phyloP scores from a whole-genome alignment of 2,113 vertebrate genomes.

The Aspiorhynchus laticeps region DNA sequence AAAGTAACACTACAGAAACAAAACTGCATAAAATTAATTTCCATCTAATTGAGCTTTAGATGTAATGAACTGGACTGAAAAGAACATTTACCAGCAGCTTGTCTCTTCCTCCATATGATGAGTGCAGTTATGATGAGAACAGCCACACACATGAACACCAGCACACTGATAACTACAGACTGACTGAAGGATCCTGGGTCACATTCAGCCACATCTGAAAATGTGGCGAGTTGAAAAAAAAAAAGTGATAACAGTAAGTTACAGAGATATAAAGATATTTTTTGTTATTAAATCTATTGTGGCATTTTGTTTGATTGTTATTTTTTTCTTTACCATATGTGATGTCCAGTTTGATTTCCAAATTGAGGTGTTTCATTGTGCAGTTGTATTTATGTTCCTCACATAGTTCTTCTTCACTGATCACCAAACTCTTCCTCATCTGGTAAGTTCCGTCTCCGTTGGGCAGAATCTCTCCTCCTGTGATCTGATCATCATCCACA shows the following conservation, averaged over 20 bases:
- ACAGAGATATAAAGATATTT: background rate
- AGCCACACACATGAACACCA: background rate
- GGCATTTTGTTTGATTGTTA: no score
- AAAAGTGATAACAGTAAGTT: background rate
- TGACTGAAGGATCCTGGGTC: no score
- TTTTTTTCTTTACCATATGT: background rate
- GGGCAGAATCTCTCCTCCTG: no score
- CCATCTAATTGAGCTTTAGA: background rate
- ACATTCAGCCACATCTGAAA: background rate
- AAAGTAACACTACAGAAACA: background rate
- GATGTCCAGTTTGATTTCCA: conserved; percentile 19
- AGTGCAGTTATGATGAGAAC: background rate
- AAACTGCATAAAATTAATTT: background rate
- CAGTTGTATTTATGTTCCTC: conserved; percentile 22
- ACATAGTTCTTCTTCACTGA: no score
- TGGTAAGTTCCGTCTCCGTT: background rate
- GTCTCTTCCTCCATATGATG: background rate
- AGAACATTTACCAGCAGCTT: background rate
- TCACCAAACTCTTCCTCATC: background rate
- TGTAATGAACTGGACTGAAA: background rate
- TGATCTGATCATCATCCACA: no score
- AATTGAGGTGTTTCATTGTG: conserved; percentile 6
- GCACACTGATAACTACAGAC: background rate
- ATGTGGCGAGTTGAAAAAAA: no score
- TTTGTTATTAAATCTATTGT: background rate